These are phyloP conservation scores for Zeuzera pyrina DNA, from an alignment of 2,888 invertebrate genomes.

Conservation along the genomic window DNA sequence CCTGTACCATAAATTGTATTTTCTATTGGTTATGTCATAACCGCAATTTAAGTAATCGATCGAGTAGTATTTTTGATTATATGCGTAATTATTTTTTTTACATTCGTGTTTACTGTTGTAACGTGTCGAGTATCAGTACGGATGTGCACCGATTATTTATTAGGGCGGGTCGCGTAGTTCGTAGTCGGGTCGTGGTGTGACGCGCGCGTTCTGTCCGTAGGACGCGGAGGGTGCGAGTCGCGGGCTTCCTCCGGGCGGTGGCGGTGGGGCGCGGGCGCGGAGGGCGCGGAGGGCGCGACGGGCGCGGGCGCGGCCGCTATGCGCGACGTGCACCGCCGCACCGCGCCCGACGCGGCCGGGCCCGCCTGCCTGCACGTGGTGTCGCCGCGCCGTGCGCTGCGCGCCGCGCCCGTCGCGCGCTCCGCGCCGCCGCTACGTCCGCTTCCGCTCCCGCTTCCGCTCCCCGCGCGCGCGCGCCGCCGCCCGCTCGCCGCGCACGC, in stretches of 20 bases:
- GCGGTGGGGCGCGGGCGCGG: constrained; percentile 4
- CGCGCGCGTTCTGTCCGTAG: constrained; percentile 20
- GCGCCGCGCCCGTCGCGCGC: constrained; percentile 30
- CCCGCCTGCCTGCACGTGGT: constrained; percentile 66
- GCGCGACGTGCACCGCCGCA: constrained; percentile 75
- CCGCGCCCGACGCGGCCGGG: constrained; percentile 33
- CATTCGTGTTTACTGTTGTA: too few relatives aligned
- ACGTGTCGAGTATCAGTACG: too few relatives aligned
- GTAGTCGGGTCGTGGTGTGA: background rate
- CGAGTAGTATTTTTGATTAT: too few relatives aligned
- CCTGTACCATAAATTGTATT: too few relatives aligned
- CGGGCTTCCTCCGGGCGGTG: constrained; percentile 32
- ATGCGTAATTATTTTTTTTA: too few relatives aligned
- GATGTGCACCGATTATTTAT: too few relatives aligned
- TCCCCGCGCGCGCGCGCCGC: constrained; percentile 24
- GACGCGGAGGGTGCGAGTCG: constrained; percentile 3
- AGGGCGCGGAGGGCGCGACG: too few relatives aligned
- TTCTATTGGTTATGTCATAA: too few relatives aligned
- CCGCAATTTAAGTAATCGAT: too few relatives aligned
- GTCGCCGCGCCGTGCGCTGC: constrained; percentile 35
- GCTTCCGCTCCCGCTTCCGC: constrained; percentile 2
- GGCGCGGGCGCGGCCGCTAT: constrained; percentile 34
- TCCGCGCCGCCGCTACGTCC: constrained; percentile 24
- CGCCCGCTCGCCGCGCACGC: constrained; percentile 28
- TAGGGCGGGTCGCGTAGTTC: too few relatives aligned